Percentiles rank a stretch among this genome's conserved stretches.
phyloP scores from a whole-genome alignment of 2,113 vertebrate genomes.

The Rousettus leschenaultii region DNA sequence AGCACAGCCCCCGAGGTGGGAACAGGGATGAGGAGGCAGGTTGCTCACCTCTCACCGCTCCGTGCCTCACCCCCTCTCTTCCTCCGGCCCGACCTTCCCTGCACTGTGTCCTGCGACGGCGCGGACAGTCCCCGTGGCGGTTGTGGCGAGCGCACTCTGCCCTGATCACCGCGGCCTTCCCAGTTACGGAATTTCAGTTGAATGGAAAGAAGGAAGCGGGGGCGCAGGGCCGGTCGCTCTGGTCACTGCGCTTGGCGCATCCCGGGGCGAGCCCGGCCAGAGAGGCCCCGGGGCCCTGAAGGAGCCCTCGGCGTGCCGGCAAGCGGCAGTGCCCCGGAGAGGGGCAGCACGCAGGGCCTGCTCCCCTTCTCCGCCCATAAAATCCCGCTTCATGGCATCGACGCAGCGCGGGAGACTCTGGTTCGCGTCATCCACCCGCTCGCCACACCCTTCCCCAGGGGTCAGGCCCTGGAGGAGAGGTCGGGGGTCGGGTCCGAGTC shows the following conservation, averaged over 20 bases:
- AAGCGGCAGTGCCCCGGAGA: background rate
- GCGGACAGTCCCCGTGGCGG: accelerated
- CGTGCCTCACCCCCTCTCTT: too few relatives aligned
- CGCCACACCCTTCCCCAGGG: conserved; percentile 65
- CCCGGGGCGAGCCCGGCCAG: background rate
- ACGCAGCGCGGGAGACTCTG: background rate
- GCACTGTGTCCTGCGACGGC: accelerated
- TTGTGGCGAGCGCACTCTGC: background rate
- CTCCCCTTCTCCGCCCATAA: background rate
- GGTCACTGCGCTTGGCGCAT: accelerated
- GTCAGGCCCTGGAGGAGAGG: background rate
- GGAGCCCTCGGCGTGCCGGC: accelerated
- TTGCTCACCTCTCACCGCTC: too few relatives aligned
- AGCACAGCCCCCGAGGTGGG: accelerated
- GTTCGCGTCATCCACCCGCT: conserved; percentile 39
- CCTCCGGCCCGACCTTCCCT: accelerated
- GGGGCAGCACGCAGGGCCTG: accelerated
- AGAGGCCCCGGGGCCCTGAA: accelerated
- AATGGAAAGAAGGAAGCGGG: background rate
- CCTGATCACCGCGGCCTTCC: background rate
- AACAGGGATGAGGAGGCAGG: accelerated
- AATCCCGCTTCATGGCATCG: conserved; percentile 45
- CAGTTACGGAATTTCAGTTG: accelerated
- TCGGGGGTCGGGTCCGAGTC: background rate
- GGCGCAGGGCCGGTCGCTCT: accelerated